phyloP scores from a whole-genome alignment of 2,797 vertebrate genomes.

The Glyptemys insculpta region DNA sequence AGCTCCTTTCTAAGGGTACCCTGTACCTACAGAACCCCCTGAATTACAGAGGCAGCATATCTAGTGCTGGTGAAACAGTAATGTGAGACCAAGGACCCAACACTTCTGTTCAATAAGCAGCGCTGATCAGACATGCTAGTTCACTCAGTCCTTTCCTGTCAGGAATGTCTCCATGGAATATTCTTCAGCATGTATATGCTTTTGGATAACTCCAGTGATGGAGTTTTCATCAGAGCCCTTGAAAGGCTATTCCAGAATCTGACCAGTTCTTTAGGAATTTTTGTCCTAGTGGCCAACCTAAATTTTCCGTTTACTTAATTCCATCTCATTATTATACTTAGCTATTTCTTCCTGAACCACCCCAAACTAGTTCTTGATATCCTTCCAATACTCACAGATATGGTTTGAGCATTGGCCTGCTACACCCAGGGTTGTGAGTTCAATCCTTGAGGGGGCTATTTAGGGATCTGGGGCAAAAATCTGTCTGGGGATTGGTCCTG shows the following conservation, averaged over 20 bases:
- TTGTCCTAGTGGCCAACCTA: not conserved
- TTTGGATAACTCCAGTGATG: accelerated
- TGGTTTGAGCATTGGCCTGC: too few relatives aligned
- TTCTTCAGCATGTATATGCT: not conserved
- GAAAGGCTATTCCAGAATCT: not conserved
- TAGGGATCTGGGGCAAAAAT: too few relatives aligned
- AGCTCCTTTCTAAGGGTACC: not conserved
- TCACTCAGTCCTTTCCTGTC: not conserved
- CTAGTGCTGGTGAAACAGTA: not conserved
- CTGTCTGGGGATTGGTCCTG: too few relatives aligned
- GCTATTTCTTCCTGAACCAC: not conserved
- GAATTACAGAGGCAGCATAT: not conserved
- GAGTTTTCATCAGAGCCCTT: not conserved
- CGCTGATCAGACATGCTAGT: accelerated
- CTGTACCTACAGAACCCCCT: not conserved
- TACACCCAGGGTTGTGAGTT: too few relatives aligned
- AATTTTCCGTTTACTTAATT: not conserved
- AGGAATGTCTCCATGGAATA: not conserved
- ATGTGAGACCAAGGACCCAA: not conserved
- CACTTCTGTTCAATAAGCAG: not conserved
- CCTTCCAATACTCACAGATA: not conserved
- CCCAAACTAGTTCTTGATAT: not conserved
- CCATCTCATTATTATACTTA: not conserved
- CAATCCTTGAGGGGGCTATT: too few relatives aligned
- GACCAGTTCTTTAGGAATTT: not conserved